Base-by-base conservation (phyloP, 2,113 vertebrate species). In the Pedionomus torquatus region DNA sequence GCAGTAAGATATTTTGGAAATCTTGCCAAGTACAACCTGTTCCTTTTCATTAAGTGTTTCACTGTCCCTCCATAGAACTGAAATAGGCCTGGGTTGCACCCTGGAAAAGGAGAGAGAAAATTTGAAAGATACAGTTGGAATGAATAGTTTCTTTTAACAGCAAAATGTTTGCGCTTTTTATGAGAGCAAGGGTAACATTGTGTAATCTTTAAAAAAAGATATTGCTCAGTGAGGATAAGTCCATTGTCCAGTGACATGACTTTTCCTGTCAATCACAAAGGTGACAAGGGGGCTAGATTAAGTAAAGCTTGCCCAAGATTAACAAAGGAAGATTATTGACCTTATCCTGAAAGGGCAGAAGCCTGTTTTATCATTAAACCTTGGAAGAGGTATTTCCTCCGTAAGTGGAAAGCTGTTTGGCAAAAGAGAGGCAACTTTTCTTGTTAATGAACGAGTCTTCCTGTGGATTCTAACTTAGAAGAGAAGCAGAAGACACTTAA, bases 241-340 rank as follows among this genome's bases (percentile, higher is more conserved):
- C 95, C 70, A 89, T 97, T 97, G 91, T 98, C 90, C 90, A 91
- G 80, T 87, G 93, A 93, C 92, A 75, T 95, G 90, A 93, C 87
- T 97, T 98, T 97, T 92, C 94, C 82, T 98, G 96, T 93, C 94
- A 95, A 92, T 97, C 97, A 96, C 96, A 83, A 96, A 98, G 97
- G 96, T 98, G 96, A 98, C 96, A 98, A 98, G 98, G 96, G 96
- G 96, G 89, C 83, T 94, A 97, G 98, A 98, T 99, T 98, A 98
- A 98, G 98, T 98, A 98, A 98, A 98, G 98, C 98, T 98, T 99
- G 98, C 98, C 98, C 96, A 96, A 96, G 98, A 98, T 97, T 98
- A 98, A 97, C 94, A 96, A 97, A 98, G 96, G 96, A 98, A 98
- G 98, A 98, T 99, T 96, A 95, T 95, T 98, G 98, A 98, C 98